Conservation (phyloP, 2,797 vertebrate genomes). For the Scolopax rusticola region DNA sequence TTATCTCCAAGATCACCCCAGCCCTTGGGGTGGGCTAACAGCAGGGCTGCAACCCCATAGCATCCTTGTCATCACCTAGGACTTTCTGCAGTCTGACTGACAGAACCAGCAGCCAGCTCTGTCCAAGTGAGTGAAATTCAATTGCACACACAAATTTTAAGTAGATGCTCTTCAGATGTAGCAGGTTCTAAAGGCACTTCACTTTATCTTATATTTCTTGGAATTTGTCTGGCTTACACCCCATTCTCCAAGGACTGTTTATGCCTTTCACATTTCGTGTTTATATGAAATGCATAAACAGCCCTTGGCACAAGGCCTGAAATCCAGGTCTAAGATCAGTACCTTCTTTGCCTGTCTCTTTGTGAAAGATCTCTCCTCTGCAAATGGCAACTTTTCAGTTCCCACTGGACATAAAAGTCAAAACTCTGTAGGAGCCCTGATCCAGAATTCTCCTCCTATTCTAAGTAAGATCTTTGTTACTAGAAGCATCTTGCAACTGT, state of each 20-base stretch:
- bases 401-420: background rate
- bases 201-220: background rate
- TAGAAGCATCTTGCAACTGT: background rate
- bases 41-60: background rate
- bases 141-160: background rate
- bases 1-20: background rate
- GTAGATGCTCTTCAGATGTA: background rate
- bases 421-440: background rate
- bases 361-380: background rate
- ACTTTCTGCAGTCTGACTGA: background rate
- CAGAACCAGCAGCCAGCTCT: background rate
- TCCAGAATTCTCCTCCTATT: background rate
- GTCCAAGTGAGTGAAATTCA: background rate
- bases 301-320: background rate
- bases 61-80: background rate
- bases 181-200: background rate
- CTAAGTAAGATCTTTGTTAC: background rate
- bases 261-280: background rate
- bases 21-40: background rate
- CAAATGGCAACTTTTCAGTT: background rate
- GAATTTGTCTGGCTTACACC: background rate
- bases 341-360: background rate
- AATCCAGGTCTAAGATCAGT: background rate
- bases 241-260: constrained; percentile 40
- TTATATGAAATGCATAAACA: constrained; percentile 6